Evolutionary conservation across 2,113 vertebrate genomes (phyloP), one percentile per base, ranked within the genome.

Genomic region (Platycercus adscitus): DNA sequence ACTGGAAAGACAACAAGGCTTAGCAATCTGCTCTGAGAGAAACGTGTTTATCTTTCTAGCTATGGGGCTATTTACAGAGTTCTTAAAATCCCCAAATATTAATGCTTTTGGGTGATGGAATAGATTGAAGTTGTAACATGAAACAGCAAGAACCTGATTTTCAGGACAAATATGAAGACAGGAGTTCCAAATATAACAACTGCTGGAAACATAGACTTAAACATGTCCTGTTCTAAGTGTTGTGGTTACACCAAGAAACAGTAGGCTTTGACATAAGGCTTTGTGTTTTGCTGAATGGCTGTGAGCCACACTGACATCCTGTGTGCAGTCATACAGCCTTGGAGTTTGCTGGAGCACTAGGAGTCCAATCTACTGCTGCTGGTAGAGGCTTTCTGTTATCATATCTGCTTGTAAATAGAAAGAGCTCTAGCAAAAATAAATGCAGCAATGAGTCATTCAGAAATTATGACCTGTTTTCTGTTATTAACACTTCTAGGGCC

Each of bases 401-500:
- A 18, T 41, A 65, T 47, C 49, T 82, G 11, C 68, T 82, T 72
- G 71, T 70, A 80, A 80, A 93, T 79, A 66, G 35, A 61, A 73
- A 89, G 41, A 81, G 13, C 29, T 52, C 13, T 66, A 52, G 25
- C 20, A 89, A 82, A 89, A 82, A 76, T 79, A 79, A 68, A 83
- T 33, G 7, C 37, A 76, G 28, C 20, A 77, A 70, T 71, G 43
- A 91, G 31, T 91, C 78, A 82, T 69, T 70, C 70, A 29, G 25
- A 47, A 86, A 56, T 93, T 73, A 91, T 47, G 23, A 92, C 66
- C n/a, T 39, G 70, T 91, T 96, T 77, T 77, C 63, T 73, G 24
- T 63, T 43, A 81, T 73, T 69, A 61, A 52, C 37, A 69, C 9
- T 84, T 73, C 58, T 23, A 35, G 15, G 8, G 4, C 52, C 49